phyloP scores from a whole-genome alignment of 2,888 invertebrate genomes.

The Hanleya hanleyi region DNA sequence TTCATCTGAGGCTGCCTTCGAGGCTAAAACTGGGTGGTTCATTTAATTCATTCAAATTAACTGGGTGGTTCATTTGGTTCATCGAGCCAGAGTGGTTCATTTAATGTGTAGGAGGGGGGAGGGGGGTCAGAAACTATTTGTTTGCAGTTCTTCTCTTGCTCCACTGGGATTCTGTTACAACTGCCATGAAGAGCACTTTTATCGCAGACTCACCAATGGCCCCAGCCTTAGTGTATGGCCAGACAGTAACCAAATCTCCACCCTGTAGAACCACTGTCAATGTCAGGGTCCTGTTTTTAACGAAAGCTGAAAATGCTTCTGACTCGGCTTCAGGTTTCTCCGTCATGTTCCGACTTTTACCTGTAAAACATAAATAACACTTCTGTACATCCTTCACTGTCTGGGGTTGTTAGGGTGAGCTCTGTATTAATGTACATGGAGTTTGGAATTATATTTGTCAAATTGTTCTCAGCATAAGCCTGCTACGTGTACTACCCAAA shows the following conservation, averaged over 20 bases:
- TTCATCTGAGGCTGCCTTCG: too few relatives aligned
- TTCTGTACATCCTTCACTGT: too few relatives aligned
- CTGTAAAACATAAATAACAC: too few relatives aligned
- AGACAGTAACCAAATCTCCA: neutral
- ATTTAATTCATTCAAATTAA: too few relatives aligned
- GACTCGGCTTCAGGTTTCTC: constrained; percentile 36
- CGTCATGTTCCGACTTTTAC: constrained; percentile 22
- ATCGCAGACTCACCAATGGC: neutral
- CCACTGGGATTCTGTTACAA: neutral
- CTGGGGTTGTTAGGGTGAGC: too few relatives aligned
- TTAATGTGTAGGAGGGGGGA: too few relatives aligned
- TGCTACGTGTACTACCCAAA: neutral
- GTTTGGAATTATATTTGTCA: neutral
- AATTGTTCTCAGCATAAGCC: neutral
- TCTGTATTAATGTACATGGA: neutral
- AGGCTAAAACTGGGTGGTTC: neutral
- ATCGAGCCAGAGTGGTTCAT: too few relatives aligned
- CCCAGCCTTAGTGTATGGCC: neutral
- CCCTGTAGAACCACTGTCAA: neutral
- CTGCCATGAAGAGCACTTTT: neutral
- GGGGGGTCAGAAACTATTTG: too few relatives aligned
- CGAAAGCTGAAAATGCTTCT: constrained; percentile 23
- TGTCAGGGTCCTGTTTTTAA: neutral
- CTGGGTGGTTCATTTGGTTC: too few relatives aligned
- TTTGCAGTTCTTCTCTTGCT: neutral